Conservation (phyloP, 2,113 vertebrate genomes). For the Saccopteryx leptura region DNA sequence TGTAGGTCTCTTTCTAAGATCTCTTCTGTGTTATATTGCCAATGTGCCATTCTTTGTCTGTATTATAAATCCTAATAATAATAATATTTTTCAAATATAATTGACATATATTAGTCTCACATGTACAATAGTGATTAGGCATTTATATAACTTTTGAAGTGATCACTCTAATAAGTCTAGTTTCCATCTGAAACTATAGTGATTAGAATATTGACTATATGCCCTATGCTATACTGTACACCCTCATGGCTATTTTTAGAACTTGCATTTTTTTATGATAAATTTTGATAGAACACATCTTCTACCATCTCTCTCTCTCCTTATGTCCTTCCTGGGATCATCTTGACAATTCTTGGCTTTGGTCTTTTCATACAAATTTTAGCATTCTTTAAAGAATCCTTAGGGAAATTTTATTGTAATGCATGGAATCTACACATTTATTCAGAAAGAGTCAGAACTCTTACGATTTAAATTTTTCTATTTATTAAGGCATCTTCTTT, state of each 20-base stretch:
- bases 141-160: background rate
- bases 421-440: background rate
- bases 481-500: background rate
- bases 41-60: background rate
- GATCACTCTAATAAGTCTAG: background rate
- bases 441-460: background rate
- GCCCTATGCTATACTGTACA: background rate
- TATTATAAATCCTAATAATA: background rate
- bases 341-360: background rate
- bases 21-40: background rate
- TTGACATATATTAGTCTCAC: background rate
- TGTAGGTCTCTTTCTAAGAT: background rate
- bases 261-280: background rate
- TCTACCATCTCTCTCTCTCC: background rate
- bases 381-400: background rate
- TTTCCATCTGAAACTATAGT: background rate
- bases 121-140: background rate
- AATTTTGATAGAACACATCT: background rate
- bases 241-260: background rate
- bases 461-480: constrained; percentile 1
- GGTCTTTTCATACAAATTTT: background rate
- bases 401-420: background rate
- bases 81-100: background rate
- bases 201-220: background rate
- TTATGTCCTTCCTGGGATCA: background rate